Conservation (phyloP, 2,888 invertebrate genomes). For the Diloba caeruleocephala region DNA sequence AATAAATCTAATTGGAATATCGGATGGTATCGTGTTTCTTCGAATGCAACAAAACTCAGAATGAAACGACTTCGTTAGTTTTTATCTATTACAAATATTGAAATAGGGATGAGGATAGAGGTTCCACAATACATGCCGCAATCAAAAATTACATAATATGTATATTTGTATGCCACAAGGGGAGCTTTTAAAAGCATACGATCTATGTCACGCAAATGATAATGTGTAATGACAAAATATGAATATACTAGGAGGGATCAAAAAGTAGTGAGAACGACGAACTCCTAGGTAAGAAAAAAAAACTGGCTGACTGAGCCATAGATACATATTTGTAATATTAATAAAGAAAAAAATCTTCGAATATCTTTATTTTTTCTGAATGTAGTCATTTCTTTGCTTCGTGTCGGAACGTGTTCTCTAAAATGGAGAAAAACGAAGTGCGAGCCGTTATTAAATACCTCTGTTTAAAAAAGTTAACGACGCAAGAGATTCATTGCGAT, state of each 20-base stretch:
- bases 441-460: too few species aligned
- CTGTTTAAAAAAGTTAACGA: too few species aligned
- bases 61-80: conserved; percentile 6
- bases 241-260: conserved; percentile 9
- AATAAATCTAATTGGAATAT: conserved; percentile 38
- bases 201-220: conserved; percentile 44
- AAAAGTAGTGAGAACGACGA: too few species aligned
- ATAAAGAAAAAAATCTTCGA: too few species aligned
- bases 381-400: too few species aligned
- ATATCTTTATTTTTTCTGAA: too few species aligned
- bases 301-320: too few species aligned
- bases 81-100: conserved; percentile 19
- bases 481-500: too few species aligned
- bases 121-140: conserved; percentile 9
- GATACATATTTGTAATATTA: too few species aligned
- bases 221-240: conserved; percentile 23
- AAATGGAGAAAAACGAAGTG: too few species aligned
- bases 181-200: conserved; percentile 31
- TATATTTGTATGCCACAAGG: conserved; percentile 43
- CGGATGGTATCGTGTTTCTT: conserved; percentile 2
- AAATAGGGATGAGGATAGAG: conserved; percentile 38
- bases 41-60: not conserved
- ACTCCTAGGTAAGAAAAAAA: too few species aligned
- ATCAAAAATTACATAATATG: conserved; percentile 38
- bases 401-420: too few species aligned